Evolutionary conservation across 2,797 vertebrate species (phyloP).

Genomic region (Chiropotes sagulatus): DNA sequence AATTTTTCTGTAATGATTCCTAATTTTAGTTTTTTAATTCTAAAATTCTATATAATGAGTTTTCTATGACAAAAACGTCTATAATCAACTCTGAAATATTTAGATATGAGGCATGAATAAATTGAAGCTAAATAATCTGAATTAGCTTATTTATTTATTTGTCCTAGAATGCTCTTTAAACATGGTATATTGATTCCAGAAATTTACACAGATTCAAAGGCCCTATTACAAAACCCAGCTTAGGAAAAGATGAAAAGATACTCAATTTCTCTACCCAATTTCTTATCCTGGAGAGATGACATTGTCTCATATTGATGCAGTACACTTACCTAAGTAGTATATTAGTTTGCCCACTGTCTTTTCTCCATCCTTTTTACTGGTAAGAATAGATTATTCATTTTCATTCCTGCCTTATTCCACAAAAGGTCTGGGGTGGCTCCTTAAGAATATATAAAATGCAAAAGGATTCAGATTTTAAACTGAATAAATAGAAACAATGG

Average conservation of each 20-base stretch:
- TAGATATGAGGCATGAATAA: background rate
- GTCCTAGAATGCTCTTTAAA: background rate
- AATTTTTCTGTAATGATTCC: background rate
- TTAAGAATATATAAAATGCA: background rate
- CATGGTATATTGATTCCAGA: background rate
- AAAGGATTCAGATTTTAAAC: constrained; percentile 23
- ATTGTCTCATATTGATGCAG: background rate
- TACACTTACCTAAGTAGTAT: background rate
- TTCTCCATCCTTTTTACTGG: background rate
- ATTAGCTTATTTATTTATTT: background rate
- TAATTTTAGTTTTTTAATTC: constrained; percentile 11
- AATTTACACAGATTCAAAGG: background rate
- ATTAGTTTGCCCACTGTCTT: background rate
- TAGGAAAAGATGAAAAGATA: background rate
- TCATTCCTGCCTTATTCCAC: background rate
- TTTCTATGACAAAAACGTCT: background rate
- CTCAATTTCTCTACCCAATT: background rate
- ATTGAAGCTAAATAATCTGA: background rate
- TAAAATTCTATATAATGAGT: background rate
- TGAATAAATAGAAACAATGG: background rate
- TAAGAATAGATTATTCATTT: background rate
- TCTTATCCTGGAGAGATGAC: background rate
- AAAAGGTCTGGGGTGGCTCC: background rate
- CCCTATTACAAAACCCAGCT: background rate
- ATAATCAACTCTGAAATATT: background rate